Evolutionary conservation across 2,888 invertebrate species (phyloP).

Genomic region (Crematogaster levior): DNA sequence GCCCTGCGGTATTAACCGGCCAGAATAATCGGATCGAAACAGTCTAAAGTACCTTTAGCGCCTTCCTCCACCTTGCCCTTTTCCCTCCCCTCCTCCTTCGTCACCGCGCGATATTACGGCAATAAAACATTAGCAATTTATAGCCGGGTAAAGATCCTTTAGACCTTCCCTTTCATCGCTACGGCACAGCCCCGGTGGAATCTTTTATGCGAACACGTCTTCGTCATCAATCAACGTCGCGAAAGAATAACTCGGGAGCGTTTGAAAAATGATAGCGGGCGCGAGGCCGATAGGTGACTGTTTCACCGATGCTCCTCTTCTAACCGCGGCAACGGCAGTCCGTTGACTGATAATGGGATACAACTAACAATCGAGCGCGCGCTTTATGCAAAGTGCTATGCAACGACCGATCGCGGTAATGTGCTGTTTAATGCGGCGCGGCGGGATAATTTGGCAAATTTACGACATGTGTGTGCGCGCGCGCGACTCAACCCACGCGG

Average conservation of each 20-base stretch:
- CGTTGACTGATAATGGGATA: conserved; percentile 60
- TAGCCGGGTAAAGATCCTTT: conserved; percentile 61
- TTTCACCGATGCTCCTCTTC: conserved; percentile 59
- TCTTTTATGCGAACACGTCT: conserved; percentile 66
- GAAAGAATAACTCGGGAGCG: conserved; percentile 68
- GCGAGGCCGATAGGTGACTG: conserved; percentile 51
- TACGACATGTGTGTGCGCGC: neutral
- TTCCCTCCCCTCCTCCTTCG: neutral
- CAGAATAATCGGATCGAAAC: conserved; percentile 34
- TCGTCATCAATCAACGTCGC: conserved; percentile 71
- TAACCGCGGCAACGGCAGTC: conserved; percentile 33
- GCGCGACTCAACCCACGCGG: neutral
- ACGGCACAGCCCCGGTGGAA: conserved; percentile 56
- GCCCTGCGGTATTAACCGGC: conserved; percentile 18
- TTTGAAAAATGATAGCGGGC: conserved; percentile 68
- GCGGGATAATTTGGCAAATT: conserved; percentile 35
- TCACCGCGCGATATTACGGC: conserved; percentile 47
- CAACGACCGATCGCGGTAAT: conserved; percentile 43
- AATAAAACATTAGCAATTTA: conserved; percentile 71
- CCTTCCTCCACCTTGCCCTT: neutral
- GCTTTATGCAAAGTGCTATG: conserved; percentile 51
- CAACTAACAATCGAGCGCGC: conserved; percentile 53
- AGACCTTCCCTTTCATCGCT: conserved; percentile 66
- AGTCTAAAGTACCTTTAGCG: conserved; percentile 1
- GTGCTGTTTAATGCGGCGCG: conserved; percentile 5